Evolutionary conservation across 2,797 vertebrate genomes (phyloP), one percentile per base, ranked within the genome.

Genomic region (Poecilia velifera): DNA sequence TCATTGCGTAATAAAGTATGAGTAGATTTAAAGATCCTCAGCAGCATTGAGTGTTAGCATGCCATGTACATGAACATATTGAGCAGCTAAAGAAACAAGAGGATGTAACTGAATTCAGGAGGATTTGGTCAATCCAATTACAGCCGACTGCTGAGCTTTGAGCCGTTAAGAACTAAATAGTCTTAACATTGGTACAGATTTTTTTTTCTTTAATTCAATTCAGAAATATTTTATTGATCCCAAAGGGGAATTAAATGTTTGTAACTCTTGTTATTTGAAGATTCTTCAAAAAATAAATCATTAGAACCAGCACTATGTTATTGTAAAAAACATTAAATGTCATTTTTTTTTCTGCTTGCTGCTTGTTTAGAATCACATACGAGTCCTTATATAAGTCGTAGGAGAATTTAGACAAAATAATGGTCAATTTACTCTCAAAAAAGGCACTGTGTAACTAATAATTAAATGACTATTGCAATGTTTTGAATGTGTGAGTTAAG

Each of bases 71-170:
- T 12, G 70, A 28, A 72, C 18, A 46, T 22, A 13, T 14, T 36
- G 2, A 53, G 31, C 20, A 53, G 22, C 47, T 2, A 53, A 18
- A 74, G 43, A 53, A 64, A 49, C 74, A 34, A 10, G 57, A 49
- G 57, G 0, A 71, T 36, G 20, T 34, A 22, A 43, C 78, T 53
- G 20, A 76, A 73, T 13, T 18, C 68, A 43, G 0, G n/a, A 83
- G 77, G 72, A 41, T 83, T 75, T 34, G 25, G n/a, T 43, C 66
- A 82, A 75, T 82, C 76, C 74, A 78, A 68, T 84, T 72, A 84
- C 31, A 49, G 76, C 77, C 72, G 47, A 62, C 34, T 76, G 76
- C 31, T 13, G 62, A 73, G 39, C 73, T 75, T 70, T 45, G 78
- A 75, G 41, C 8, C 20, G 28, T 72, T 73, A 43, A 66, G 41